These are phyloP conservation scores for Heliothis peltigera DNA, from an alignment of 2,888 invertebrate species.

Conservation along the genomic window DNA sequence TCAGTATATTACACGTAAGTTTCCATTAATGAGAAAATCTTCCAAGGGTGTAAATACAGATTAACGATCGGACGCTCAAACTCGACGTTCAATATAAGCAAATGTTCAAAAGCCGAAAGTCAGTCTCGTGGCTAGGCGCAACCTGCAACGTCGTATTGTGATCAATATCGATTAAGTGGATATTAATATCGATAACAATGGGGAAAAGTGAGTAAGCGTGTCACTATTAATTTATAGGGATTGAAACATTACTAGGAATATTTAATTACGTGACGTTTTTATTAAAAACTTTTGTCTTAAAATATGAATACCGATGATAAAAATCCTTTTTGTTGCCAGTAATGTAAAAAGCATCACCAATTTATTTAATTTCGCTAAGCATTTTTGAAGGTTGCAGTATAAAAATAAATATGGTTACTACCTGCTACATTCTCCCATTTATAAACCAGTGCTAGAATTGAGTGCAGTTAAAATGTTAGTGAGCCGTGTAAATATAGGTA, in stretches of 20 bases:
- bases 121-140: slow-evolving; percentile 50
- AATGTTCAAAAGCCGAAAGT: slow-evolving; percentile 43
- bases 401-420: slow-evolving; percentile 33
- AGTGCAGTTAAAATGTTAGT: neutral
- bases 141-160: slow-evolving; percentile 49
- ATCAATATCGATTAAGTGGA: slow-evolving; percentile 34
- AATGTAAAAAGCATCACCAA: neutral
- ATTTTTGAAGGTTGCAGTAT: slow-evolving; percentile 36
- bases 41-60: slow-evolving; percentile 17
- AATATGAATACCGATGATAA: neutral
- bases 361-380: slow-evolving; percentile 12
- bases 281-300: neutral
- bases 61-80: slow-evolving; percentile 17
- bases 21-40: slow-evolving; percentile 8
- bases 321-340: neutral
- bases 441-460: neutral
- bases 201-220: slow-evolving; percentile 64
- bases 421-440: slow-evolving; percentile 6
- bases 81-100: slow-evolving; percentile 44
- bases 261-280: neutral
- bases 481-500: slow-evolving; percentile 4
- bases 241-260: neutral
- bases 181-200: slow-evolving; percentile 54
- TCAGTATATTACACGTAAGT: slow-evolving; percentile 12
- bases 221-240: neutral